Evolutionary conservation across 2,113 vertebrate species (phyloP), one percentile per base, ranked within the genome.

Genomic region (Dinomys branickii): DNA sequence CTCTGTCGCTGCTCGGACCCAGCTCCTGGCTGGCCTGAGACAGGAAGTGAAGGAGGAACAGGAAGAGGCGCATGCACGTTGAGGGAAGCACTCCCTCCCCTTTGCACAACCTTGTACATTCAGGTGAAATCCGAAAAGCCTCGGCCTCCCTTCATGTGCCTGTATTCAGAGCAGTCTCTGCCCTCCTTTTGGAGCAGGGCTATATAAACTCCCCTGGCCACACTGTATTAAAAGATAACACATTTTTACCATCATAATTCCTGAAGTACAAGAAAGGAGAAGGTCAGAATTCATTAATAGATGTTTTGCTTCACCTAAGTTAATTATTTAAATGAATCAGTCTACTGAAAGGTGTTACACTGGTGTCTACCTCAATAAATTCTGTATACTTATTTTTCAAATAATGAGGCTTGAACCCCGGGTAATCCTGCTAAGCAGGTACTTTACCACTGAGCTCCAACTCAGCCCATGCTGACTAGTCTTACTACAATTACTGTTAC

Each of bases 1-100:
- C 96, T 69, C 84, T 97, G 85, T 85, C 38, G 82, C 75, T 97
- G 82, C 20, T 88, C 35, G 69, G 65, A 33, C 89, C 28, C 58
- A 86, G 82, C 33, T 93, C 94, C 61, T 56, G 90, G 69, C 89
- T 59, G 44, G 1, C 1, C 77, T 24, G 88, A 84, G 35, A 88
- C n/a, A 88, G n/a, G 35, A 52, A 28, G n/a, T 41, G 75, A 88
- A 88, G 80, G 77, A 54, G 44, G n/a, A 94, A 78, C 26, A 52
- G 89, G 78, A 86, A 30, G 78, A 93, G 26, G 90, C 63, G 41
- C 52, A 19, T 41, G 95, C 33, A 88, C 61, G 56, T 84, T 88
- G 61, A 89, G 82, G 50, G 89, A 78, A 61, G 6, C 13, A 1
- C 44, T 26, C 41, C 41, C 71, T 90, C 50, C 69, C 28, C 10